Percentiles rank a stretch among this genome's conserved stretches.
Conservation (phyloP, 2,797 vertebrate genomes). For the Tenualosa thibaudeaui region DNA sequence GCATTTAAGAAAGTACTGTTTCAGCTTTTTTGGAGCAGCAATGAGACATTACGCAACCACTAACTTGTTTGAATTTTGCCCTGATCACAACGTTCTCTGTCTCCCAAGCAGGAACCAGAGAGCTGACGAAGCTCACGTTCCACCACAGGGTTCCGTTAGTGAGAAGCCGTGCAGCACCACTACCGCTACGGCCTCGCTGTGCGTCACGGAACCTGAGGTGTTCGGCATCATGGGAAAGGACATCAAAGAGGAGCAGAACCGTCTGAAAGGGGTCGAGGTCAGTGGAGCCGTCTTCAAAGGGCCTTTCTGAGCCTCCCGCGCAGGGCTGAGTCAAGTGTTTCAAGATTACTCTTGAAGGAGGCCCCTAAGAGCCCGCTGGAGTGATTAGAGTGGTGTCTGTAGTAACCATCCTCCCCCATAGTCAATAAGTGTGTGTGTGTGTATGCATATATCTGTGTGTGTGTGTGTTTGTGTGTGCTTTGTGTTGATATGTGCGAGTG, state of each 20-base stretch:
- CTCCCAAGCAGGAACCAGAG: constrained; percentile 62
- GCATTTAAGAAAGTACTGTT: not conserved
- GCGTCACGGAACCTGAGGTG: constrained; percentile 20
- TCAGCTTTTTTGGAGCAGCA: not conserved
- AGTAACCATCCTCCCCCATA: not conserved
- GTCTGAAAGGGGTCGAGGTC: constrained; percentile 47
- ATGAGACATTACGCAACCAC: not conserved
- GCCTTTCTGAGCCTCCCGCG: not conserved
- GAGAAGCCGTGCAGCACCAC: not conserved
- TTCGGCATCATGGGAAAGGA: constrained; percentile 47
- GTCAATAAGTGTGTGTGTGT: not conserved
- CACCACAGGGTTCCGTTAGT: not conserved
- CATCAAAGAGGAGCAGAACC: constrained; percentile 52
- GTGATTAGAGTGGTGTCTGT: not conserved
- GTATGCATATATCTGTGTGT: not conserved
- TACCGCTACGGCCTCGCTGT: constrained; percentile 20
- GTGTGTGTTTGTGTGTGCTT: not conserved
- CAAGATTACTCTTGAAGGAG: not conserved
- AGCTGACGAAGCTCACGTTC: not conserved
- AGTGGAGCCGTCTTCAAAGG: not conserved
- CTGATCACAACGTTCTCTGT: not conserved
- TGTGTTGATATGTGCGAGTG: not conserved
- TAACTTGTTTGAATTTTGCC: not conserved
- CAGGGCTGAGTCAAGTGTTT: not conserved
- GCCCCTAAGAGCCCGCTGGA: not conserved